Evolutionary conservation across 2,113 vertebrate species (phyloP), one percentile per base, ranked within the genome.

Genomic region (Casuarius casuarius): DNA sequence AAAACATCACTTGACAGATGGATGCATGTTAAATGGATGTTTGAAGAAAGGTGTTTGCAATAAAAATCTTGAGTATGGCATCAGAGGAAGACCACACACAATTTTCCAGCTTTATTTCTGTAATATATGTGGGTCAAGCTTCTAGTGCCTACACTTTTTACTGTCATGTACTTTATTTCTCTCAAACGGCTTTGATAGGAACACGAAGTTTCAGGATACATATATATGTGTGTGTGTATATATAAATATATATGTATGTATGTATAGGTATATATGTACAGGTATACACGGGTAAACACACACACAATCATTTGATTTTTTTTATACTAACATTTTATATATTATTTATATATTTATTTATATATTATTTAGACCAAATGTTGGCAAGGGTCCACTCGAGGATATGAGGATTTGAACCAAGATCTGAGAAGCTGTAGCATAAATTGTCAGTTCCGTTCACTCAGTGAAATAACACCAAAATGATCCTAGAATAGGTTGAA

Each of bases 41-140:
- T 96, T 93, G 89, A 59, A 94, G 95, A 93, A 97, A 97, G 95
- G 93, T 95, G 95, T 96, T 97, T 96, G 96, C 91, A 96, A 96
- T 97, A 96, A 97, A 97, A 96, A 92, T 48, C 92, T 79, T 40
- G 93, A 95, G 76, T 61, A 81, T 76, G 87, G 93, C 94, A 93
- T 93, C 96, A 93, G 79, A 95, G 80, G 58, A 95, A n/a, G 96
- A 97, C 97, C 96, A 96, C 96, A 95, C 96, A 70, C 94, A 59
- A 80, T 56, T 75, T 91, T 82, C 90, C 70, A 91, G 49, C 90
- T 87, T 94, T 85, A 89, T 92, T 83, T 72, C 87, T 94, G 76
- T 52, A 56, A 40, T 76, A 59, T 49, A 5, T 19, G 79, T 70
- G 52, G 94, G 84, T 95, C 93, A 91, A 76, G 82, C 73, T 89